phyloP scores from a whole-genome alignment of 2,888 invertebrate genomes.

The Polyommatus iphigenia region DNA sequence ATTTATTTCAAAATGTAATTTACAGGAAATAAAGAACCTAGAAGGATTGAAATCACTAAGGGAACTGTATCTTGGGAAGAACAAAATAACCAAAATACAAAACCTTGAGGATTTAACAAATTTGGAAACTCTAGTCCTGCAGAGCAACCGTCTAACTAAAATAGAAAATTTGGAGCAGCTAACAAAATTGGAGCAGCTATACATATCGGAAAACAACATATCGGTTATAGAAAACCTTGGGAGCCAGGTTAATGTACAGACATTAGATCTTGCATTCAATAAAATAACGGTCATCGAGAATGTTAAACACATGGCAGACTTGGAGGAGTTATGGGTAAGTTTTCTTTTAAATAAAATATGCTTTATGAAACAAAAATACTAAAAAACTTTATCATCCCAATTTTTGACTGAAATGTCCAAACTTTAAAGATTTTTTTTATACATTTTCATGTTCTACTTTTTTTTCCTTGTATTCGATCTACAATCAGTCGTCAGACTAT shows the following conservation, averaged over 20 bases:
- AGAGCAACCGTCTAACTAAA: constrained; percentile 92
- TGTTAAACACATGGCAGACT: constrained; percentile 85
- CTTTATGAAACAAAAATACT: too few relatives aligned
- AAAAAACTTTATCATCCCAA: too few relatives aligned
- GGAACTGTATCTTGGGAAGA: constrained; percentile 94
- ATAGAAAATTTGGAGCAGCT: constrained; percentile 92
- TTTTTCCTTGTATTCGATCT: too few relatives aligned
- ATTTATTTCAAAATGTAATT: constrained; percentile 36
- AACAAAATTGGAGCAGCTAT: constrained; percentile 89
- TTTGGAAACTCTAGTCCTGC: constrained; percentile 91
- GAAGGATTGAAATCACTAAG: constrained; percentile 86
- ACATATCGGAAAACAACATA: constrained; percentile 96
- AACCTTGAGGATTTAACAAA: constrained; percentile 87
- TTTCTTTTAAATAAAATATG: background rate
- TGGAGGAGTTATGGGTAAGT: constrained; percentile 97
- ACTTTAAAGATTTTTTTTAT: too few relatives aligned
- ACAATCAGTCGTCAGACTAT: too few relatives aligned
- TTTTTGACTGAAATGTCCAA: too few relatives aligned
- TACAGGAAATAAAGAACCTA: constrained; percentile 92
- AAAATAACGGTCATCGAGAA: constrained; percentile 89
- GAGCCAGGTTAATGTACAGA: constrained; percentile 85
- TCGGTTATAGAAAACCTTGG: constrained; percentile 87
- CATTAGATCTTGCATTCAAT: constrained; percentile 95
- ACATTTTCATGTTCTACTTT: too few relatives aligned
- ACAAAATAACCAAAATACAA: constrained; percentile 94